Evolutionary conservation across 1,140 invertebrate genomes (phyloP).

Genomic region (Polypedilum vanderplanki): DNA sequence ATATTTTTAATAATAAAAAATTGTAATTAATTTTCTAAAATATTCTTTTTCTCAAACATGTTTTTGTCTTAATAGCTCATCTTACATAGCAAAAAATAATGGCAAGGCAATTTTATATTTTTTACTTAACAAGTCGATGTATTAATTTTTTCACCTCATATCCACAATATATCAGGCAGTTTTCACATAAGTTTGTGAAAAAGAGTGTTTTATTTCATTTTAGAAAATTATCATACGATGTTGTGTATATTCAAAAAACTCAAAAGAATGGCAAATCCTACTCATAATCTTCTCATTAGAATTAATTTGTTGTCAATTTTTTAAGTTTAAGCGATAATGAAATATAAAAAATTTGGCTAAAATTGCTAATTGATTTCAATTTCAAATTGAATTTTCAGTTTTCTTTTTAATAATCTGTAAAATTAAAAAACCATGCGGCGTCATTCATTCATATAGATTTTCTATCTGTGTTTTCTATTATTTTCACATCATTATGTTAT

Average conservation of each 20-base stretch:
- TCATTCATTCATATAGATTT: background rate
- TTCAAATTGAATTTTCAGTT: background rate
- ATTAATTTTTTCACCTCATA: background rate
- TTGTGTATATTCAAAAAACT: background rate
- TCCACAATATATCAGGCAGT: background rate
- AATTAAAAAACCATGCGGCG: background rate
- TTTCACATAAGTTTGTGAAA: background rate
- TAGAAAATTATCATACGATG: background rate
- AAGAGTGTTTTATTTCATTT: background rate
- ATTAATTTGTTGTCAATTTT: background rate
- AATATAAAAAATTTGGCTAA: conserved; percentile 7
- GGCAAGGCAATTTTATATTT: conserved; percentile 17
- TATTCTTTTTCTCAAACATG: background rate
- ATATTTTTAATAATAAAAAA: background rate
- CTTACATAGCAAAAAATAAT: conserved; percentile 14
- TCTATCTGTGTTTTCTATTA: too few species aligned
- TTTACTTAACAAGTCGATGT: conserved; percentile 13
- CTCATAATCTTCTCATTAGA: background rate
- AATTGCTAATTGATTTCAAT: conserved; percentile 16
- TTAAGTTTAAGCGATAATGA: background rate
- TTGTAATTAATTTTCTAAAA: background rate
- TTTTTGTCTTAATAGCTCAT: background rate
- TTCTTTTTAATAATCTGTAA: background rate
- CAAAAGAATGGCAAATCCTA: background rate
- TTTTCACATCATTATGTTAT: conserved; percentile 12